A percentile compares a stretch with the other conserved stretches of the same genome.
Evolutionary conservation across 1,140 invertebrate genomes (phyloP).

Genomic region (Nephotettix cincticeps): DNA sequence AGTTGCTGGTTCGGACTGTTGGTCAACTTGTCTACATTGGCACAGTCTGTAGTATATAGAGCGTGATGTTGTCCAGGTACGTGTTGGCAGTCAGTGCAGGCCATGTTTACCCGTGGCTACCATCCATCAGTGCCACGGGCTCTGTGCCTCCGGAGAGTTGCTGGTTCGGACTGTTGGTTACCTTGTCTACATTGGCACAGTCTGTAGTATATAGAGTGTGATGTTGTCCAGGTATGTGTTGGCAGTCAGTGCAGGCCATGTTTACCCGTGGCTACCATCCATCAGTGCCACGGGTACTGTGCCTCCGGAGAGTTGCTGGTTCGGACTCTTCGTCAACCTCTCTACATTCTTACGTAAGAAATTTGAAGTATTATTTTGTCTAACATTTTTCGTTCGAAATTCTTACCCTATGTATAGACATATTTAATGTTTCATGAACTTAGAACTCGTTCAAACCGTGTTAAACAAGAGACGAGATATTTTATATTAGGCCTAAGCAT

Average conservation of each 20-base stretch:
- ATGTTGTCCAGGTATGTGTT: constrained; percentile 32
- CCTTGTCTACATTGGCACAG: constrained; percentile 47
- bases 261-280: constrained; percentile 55
- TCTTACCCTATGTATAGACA: no score
- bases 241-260: constrained; percentile 31
- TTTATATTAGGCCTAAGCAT: no score
- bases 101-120: constrained; percentile 50
- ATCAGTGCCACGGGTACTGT: constrained; percentile 62
- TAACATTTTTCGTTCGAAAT: no score
- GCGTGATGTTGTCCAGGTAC: no score
- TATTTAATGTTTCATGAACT: no score
- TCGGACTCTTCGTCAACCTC: constrained; percentile 58
- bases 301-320: constrained; percentile 60
- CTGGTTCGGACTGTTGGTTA: constrained; percentile 58
- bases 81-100: constrained; percentile 24
- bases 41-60: no score
- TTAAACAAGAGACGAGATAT: no score
- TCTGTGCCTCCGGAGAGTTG: constrained; percentile 59
- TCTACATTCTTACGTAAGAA: no score
- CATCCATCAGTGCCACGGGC: constrained; percentile 64
- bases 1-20: constrained; percentile 60
- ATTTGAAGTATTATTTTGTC: no score
- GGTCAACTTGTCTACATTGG: constrained; percentile 50
- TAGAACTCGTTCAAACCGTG: no score
- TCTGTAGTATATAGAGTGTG: no score